Evolutionary conservation across 2,113 vertebrate species (phyloP).

Genomic region (Ellobius talpinus): DNA sequence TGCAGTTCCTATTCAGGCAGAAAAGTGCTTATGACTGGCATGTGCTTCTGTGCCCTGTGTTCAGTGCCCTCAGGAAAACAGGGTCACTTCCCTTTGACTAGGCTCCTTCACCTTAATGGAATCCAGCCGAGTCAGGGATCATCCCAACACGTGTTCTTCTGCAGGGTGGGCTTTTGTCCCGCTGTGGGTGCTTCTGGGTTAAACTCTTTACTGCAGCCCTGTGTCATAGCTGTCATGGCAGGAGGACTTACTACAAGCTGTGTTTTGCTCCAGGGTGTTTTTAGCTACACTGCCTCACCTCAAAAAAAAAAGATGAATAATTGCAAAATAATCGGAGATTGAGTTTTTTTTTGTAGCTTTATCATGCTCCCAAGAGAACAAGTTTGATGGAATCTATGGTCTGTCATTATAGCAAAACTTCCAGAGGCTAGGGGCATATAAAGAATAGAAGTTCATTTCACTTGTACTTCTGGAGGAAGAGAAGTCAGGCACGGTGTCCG

Average conservation of each 20-base stretch:
- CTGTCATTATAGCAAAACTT: not conserved
- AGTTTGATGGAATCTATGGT: not conserved
- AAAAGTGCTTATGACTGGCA: too few relatives aligned
- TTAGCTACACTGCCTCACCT: not conserved
- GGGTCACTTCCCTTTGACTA: too few relatives aligned
- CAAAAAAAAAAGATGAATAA: not conserved
- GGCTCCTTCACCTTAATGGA: not conserved
- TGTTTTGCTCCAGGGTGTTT: not conserved
- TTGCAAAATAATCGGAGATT: not conserved
- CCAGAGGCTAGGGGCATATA: not conserved
- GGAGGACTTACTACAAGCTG: too few relatives aligned
- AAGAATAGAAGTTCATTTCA: not conserved
- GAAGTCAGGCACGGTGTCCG: too few relatives aligned
- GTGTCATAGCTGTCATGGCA: not conserved
- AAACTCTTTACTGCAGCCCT: rapidly evolving
- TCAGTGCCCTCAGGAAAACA: not conserved
- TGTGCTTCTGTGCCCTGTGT: too few relatives aligned
- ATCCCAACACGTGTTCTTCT: not conserved
- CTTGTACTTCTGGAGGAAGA: not conserved
- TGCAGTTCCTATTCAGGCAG: too few relatives aligned
- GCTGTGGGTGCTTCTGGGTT: rapidly evolving
- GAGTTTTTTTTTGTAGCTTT: not conserved
- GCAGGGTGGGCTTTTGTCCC: not conserved
- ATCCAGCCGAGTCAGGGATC: rapidly evolving
- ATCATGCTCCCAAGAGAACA: not conserved